Percentiles rank a stretch among this genome's conserved stretches.
phyloP scores from a whole-genome alignment of 2,113 vertebrate genomes.

The Pseudorhombus dupliciocellatus region DNA sequence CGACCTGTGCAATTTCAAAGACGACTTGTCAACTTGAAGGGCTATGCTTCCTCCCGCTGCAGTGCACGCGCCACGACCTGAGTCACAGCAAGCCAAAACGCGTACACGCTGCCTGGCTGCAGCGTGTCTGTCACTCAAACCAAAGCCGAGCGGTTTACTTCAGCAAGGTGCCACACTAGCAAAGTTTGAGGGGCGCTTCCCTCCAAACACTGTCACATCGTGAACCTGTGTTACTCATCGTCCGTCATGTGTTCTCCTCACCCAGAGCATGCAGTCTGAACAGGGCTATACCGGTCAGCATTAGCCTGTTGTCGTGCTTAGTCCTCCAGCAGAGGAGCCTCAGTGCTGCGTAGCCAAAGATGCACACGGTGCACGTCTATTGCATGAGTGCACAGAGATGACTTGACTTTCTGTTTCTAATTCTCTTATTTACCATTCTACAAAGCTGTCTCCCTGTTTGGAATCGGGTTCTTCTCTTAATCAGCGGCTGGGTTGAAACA shows the following conservation, averaged over 20 bases:
- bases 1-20: slow-evolving; percentile 68
- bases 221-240: slow-evolving; percentile 27
- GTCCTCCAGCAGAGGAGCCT: slow-evolving; percentile 48
- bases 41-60: slow-evolving; percentile 58
- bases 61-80: slow-evolving; percentile 28
- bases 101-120: slow-evolving; percentile 68
- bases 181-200: slow-evolving; percentile 23
- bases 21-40: slow-evolving; percentile 63
- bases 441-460: slow-evolving; percentile 30
- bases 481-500: slow-evolving; percentile 49
- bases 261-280: slow-evolving; percentile 61
- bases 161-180: slow-evolving; percentile 44
- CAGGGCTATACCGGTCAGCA: slow-evolving; percentile 64
- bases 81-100: slow-evolving; percentile 53
- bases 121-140: slow-evolving; percentile 56
- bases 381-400: slow-evolving; percentile 63
- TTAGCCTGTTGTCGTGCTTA: slow-evolving; percentile 45
- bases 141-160: slow-evolving; percentile 64
- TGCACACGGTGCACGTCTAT: slow-evolving; percentile 52
- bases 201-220: slow-evolving; percentile 36
- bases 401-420: slow-evolving; percentile 34
- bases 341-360: slow-evolving; percentile 74
- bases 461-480: slow-evolving; percentile 25
- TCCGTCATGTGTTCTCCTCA: slow-evolving; percentile 22
- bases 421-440: slow-evolving; percentile 14